Evolutionary conservation across 2,113 vertebrate species (phyloP).

Genomic region (Serinus canaria): DNA sequence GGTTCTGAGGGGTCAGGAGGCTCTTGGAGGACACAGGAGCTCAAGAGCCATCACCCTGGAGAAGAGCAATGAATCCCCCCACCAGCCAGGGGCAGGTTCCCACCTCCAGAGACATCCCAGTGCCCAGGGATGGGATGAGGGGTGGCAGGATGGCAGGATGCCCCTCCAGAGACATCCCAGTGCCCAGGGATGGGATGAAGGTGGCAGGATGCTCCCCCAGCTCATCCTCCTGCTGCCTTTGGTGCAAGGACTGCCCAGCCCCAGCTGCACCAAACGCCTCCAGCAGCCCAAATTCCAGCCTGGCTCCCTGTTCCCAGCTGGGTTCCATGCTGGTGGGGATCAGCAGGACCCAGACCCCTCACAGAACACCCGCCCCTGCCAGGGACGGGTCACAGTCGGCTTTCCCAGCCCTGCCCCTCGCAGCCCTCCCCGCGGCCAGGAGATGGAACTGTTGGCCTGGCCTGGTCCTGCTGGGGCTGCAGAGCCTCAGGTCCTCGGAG

Average conservation of each 20-base stretch:
- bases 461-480: not conserved
- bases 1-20: not conserved
- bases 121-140: too few species aligned
- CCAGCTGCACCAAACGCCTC: not conserved
- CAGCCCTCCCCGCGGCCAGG: not conserved
- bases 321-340: rapidly evolving
- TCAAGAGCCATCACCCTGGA: not conserved
- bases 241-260: rapidly evolving
- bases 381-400: rapidly evolving
- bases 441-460: not conserved
- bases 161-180: too few species aligned
- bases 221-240: rapidly evolving
- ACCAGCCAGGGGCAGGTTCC: rapidly evolving
- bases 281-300: not conserved
- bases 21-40: not conserved
- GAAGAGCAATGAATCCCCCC: not conserved
- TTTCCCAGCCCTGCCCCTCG: not conserved
- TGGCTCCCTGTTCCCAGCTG: not conserved
- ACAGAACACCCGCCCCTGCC: rapidly evolving
- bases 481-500: not conserved
- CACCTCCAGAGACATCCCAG: not conserved
- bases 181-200: too few species aligned
- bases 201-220: not conserved
- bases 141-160: too few species aligned
- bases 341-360: rapidly evolving